Evolutionary conservation across 2,797 vertebrate species (phyloP).

Genomic region (Darevskia mixta): DNA sequence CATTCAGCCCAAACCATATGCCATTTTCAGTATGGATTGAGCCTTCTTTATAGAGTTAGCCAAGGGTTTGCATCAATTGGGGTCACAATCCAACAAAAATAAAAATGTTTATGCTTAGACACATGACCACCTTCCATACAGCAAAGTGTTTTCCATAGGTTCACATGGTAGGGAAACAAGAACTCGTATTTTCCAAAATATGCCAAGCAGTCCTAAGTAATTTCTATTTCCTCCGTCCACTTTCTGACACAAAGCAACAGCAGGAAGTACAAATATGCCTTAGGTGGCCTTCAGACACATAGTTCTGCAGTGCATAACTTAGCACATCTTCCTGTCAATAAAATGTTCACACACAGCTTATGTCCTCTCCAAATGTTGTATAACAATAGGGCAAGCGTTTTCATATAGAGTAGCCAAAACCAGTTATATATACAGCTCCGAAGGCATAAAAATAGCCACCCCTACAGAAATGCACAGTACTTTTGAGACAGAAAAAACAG

Average conservation of each 20-base stretch:
- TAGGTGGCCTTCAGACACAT: neutral
- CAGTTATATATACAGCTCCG: too few species aligned
- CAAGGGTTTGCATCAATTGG: neutral
- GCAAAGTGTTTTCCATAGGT: neutral
- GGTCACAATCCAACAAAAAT: neutral
- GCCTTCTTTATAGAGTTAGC: neutral
- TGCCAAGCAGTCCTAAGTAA: neutral
- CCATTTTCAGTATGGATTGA: neutral
- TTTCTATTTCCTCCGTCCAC: neutral
- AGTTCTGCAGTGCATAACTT: too few species aligned
- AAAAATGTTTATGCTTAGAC: too few species aligned
- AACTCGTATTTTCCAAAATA: neutral
- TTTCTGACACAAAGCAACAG: neutral
- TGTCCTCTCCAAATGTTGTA: too few species aligned
- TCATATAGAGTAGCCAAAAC: too few species aligned
- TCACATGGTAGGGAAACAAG: neutral
- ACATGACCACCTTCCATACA: neutral
- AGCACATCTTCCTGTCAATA: neutral
- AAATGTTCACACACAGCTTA: too few species aligned
- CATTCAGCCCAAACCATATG: neutral
- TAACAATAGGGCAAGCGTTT: too few species aligned
- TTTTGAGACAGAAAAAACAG: too few species aligned
- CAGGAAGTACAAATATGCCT: neutral
- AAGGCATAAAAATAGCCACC: too few species aligned
- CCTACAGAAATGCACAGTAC: too few species aligned